These are phyloP conservation scores for Thripadectes ignobilis DNA, from an alignment of 2,797 vertebrate genomes.

Conservation along the genomic window DNA sequence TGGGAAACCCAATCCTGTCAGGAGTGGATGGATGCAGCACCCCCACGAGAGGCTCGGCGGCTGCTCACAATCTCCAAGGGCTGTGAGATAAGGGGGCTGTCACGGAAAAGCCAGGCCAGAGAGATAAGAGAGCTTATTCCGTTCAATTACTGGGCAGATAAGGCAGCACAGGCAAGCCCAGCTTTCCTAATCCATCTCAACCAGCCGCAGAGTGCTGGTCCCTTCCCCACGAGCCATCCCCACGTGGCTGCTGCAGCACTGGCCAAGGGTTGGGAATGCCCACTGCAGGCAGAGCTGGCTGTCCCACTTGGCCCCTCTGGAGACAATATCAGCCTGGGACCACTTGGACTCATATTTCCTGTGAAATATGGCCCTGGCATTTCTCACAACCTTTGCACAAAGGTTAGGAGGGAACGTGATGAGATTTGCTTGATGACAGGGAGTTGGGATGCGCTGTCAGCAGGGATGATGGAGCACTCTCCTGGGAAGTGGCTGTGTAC, in stretches of 20 bases:
- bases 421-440: neutral
- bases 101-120: neutral
- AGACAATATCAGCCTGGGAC: neutral
- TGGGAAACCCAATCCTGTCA: fast-evolving
- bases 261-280: neutral
- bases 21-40: neutral
- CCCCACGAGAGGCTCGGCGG: neutral
- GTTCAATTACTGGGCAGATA: conserved; percentile 36
- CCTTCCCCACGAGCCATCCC: neutral
- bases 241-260: fast-evolving
- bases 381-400: conserved; percentile 51
- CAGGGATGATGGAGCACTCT: neutral
- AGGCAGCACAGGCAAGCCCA: neutral
- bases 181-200: neutral
- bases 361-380: conserved; percentile 56
- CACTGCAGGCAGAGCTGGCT: neutral
- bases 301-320: neutral
- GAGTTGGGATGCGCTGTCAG: neutral
- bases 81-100: neutral
- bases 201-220: neutral
- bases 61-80: neutral
- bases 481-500: fast-evolving
- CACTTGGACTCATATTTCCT: neutral
- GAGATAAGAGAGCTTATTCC: conserved; percentile 59
- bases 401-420: conserved; percentile 32